A percentile compares a stretch with the other conserved stretches of the same genome.
Conservation (phyloP, 37 sponge, comb jelly and placozoan species). For the Petrosia ficiformis region DNA sequence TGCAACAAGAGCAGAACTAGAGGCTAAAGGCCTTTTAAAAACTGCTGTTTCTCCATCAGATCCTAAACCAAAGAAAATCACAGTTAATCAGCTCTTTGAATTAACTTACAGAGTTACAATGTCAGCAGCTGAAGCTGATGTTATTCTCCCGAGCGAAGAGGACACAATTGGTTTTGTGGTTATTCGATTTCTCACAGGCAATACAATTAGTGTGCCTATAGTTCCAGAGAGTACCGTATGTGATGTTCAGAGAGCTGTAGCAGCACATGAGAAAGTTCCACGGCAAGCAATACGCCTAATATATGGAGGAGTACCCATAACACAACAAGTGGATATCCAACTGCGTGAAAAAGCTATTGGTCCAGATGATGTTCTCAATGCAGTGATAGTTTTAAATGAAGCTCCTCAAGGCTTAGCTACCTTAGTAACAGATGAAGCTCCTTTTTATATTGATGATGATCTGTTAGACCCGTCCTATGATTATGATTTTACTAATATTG, state of each 20-base stretch:
- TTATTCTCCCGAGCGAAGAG: neutral
- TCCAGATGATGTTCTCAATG: neutral
- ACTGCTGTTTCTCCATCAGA: neutral
- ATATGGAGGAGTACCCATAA: neutral
- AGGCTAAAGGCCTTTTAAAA: neutral
- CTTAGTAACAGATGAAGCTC: neutral
- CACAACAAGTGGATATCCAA: neutral
- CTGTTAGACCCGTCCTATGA: conserved; percentile 15
- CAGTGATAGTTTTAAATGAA: neutral
- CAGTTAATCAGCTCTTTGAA: neutral
- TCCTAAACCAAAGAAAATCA: neutral
- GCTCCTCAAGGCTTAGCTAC: neutral
- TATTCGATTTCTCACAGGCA: neutral
- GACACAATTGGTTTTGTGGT: neutral
- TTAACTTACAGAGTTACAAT: neutral
- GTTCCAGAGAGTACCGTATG: neutral
- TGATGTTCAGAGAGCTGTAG: neutral
- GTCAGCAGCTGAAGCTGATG: neutral
- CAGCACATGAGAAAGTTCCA: neutral
- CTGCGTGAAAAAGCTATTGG: neutral
- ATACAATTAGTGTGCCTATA: neutral
- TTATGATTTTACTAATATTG: conserved; percentile 33
- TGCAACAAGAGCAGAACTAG: neutral
- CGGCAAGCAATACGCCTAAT: neutral
- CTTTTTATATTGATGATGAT: conserved; percentile 6